Conservation (phyloP, 2,888 invertebrate species). For the Laothoe populi region DNA sequence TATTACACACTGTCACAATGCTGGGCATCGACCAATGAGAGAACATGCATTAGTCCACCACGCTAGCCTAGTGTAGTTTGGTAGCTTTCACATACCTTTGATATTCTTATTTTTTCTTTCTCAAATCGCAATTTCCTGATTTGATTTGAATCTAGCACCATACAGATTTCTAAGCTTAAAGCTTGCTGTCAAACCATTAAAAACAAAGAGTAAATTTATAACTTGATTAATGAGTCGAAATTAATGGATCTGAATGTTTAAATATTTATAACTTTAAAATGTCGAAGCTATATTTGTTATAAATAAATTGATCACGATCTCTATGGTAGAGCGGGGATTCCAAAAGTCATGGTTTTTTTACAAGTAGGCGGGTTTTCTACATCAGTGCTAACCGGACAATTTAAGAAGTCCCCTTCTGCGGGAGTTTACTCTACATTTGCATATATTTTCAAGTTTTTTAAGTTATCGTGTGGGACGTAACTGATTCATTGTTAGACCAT, state of each 20-base stretch:
- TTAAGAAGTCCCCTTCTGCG: background rate
- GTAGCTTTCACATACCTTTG: too few relatives aligned
- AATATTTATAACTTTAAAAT: conserved; percentile 17
- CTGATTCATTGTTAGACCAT: conserved; percentile 21
- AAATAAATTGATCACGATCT: conserved; percentile 18
- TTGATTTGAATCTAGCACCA: too few relatives aligned
- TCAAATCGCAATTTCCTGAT: too few relatives aligned
- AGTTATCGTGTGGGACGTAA: conserved; percentile 22
- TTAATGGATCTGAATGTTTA: conserved; percentile 4
- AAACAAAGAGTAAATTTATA: background rate
- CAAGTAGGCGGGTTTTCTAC: conserved; percentile 19
- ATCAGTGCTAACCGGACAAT: background rate
- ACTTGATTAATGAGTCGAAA: background rate
- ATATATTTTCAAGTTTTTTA: background rate
- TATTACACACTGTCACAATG: too few relatives aligned
- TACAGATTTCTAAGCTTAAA: too few relatives aligned
- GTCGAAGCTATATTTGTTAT: conserved; percentile 4
- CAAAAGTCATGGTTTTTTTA: conserved; percentile 22
- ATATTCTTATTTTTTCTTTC: too few relatives aligned
- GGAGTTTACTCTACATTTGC: background rate
- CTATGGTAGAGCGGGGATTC: conserved; percentile 25
- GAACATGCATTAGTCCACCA: too few relatives aligned
- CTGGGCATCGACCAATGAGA: too few relatives aligned
- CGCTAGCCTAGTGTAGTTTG: too few relatives aligned
- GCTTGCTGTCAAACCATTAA: too few relatives aligned